phyloP scores from a whole-genome alignment of 2,888 invertebrate genomes.

The Cryptus armator region DNA sequence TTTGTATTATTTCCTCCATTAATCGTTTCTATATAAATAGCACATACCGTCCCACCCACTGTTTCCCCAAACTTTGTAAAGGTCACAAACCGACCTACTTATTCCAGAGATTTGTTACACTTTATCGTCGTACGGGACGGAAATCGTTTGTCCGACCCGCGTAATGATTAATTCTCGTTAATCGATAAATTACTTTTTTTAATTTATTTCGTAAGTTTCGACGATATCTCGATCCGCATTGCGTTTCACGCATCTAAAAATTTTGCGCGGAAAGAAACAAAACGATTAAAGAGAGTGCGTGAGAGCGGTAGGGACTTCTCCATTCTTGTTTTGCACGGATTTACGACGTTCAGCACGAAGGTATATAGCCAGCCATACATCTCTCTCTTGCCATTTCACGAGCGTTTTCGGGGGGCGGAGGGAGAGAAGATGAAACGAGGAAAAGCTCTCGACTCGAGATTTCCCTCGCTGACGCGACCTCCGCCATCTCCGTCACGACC shows the following conservation, averaged over 20 bases:
- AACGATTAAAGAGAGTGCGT: conserved; percentile 49
- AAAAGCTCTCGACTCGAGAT: conserved; percentile 44
- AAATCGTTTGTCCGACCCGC: background rate
- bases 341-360: conserved; percentile 6
- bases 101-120: background rate
- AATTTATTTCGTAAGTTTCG: background rate
- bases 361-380: conserved; percentile 4
- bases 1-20: background rate
- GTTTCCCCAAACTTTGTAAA: background rate
- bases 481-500: background rate
- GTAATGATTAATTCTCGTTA: background rate
- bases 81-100: background rate
- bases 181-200: background rate
- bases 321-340: conserved; percentile 26
- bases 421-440: background rate
- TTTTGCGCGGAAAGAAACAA: background rate
- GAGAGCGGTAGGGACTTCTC: background rate
- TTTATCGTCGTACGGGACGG: background rate
- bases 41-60: background rate
- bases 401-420: conserved; percentile 28
- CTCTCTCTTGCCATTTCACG: conserved; percentile 16
- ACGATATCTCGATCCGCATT: conserved; percentile 12
- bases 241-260: background rate
- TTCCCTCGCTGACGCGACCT: conserved; percentile 38
- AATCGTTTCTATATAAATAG: background rate